phyloP scores from a whole-genome alignment of 2,113 vertebrate genomes.

The Oreotrochilus melanogaster region DNA sequence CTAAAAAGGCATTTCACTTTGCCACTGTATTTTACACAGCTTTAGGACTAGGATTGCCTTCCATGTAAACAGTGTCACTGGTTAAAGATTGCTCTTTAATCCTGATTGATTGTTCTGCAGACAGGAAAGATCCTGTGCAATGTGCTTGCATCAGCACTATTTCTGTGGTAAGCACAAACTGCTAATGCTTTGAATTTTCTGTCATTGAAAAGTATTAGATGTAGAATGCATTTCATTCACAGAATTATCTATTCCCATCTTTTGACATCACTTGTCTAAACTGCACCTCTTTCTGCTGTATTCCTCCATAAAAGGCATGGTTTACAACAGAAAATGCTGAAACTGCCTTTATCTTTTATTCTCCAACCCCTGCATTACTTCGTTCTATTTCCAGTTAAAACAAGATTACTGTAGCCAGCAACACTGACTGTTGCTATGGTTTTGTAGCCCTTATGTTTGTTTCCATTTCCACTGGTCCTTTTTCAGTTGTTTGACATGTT shows the following conservation, averaged over 20 bases:
- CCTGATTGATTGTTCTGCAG: neutral
- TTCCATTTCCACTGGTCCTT: slow-evolving; percentile 10
- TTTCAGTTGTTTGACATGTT: neutral
- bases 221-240: neutral
- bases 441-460: slow-evolving; percentile 22
- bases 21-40: neutral
- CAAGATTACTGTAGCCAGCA: slow-evolving; percentile 34
- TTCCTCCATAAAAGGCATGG: slow-evolving; percentile 9
- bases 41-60: neutral
- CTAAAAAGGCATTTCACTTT: neutral
- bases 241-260: neutral
- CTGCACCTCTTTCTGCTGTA: neutral
- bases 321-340: slow-evolving; percentile 16
- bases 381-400: slow-evolving; percentile 52
- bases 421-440: slow-evolving; percentile 47
- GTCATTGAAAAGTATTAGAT: neutral
- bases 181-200: neutral
- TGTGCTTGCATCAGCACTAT: neutral
- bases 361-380: neutral
- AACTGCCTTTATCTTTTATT: slow-evolving; percentile 48
- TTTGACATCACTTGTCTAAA: neutral
- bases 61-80: neutral
- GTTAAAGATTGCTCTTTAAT: neutral
- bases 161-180: neutral
- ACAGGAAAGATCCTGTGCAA: neutral